Conservation (phyloP, 2,113 vertebrate species). For the Rhinichthys klamathensis region DNA sequence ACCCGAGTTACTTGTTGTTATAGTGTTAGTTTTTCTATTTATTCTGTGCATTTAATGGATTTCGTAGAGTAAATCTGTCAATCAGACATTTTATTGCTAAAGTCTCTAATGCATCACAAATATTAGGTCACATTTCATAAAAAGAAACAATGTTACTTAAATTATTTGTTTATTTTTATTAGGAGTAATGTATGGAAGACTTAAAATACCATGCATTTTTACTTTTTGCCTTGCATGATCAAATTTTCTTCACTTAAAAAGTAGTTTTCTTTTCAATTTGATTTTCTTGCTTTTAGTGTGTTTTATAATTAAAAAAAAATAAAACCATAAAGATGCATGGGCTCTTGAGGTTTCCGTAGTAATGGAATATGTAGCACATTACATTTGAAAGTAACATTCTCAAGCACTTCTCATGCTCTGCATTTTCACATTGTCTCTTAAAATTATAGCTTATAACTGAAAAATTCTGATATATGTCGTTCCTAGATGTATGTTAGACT, state of each 20-base stretch:
- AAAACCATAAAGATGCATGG: no score
- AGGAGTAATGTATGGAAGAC: neutral
- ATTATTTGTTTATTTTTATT: neutral
- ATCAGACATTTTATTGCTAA: no score
- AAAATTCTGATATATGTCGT: neutral
- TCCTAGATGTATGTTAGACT: neutral
- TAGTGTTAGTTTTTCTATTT: no score
- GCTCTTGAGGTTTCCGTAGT: neutral
- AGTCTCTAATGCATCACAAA: neutral
- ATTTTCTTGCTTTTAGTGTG: neutral
- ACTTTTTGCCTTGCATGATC: no score
- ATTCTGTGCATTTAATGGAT: no score
- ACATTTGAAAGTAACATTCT: neutral
- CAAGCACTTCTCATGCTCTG: neutral
- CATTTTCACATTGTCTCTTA: neutral
- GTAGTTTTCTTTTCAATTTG: no score
- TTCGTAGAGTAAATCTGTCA: no score
- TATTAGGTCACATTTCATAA: neutral
- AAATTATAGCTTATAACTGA: neutral
- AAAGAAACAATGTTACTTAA: neutral
- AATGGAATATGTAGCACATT: neutral
- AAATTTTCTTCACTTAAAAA: no score
- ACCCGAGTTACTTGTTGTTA: no score
- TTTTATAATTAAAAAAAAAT: neutral
- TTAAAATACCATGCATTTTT: no score